A percentile compares a stretch with the other conserved stretches of the same genome.
Evolutionary conservation across 2,113 vertebrate species (phyloP).

Genomic region (Phasianus colchicus): DNA sequence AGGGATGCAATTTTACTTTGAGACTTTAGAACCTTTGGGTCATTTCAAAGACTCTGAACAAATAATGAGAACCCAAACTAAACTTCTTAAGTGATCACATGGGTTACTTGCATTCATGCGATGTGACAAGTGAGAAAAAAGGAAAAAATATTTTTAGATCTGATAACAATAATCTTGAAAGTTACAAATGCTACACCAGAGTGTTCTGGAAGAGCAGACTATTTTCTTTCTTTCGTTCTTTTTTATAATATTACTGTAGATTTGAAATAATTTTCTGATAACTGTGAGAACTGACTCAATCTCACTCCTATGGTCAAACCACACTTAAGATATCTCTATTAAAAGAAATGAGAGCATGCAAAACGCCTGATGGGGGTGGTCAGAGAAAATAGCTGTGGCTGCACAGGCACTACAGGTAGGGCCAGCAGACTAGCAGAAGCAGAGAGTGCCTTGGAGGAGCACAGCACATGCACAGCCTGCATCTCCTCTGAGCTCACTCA

Average conservation of each 20-base stretch:
- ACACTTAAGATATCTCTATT: neutral
- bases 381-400: neutral
- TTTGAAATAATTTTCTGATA: neutral
- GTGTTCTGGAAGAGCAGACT: neutral
- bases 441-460: neutral
- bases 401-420: rapidly evolving
- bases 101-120: neutral
- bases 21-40: neutral
- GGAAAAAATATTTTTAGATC: neutral
- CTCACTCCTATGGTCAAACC: neutral
- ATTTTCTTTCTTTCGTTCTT: too few relatives aligned
- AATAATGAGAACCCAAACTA: neutral
- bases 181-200: neutral
- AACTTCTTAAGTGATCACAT: neutral
- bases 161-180: neutral
- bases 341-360: neutral
- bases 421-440: neutral
- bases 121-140: neutral
- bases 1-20: rapidly evolving
- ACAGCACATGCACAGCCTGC: too few relatives aligned
- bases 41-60: neutral
- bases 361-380: rapidly evolving
- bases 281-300: neutral
- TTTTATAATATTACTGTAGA: neutral
- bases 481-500: neutral